These are phyloP conservation scores for Eudemis profundana DNA, from an alignment of 2,888 invertebrate species.

Conservation along the genomic window DNA sequence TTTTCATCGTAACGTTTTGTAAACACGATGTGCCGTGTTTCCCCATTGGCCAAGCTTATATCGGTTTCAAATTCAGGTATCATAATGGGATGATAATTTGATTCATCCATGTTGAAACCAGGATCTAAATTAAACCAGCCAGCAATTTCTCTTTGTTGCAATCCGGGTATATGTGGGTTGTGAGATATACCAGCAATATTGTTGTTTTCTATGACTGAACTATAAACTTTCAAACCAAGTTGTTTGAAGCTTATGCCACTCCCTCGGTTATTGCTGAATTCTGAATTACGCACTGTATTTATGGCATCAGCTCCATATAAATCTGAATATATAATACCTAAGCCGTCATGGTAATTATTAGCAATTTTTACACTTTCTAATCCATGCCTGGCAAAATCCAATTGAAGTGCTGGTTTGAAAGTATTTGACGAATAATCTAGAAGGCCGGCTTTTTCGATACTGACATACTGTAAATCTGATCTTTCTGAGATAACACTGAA, in stretches of 20 bases:
- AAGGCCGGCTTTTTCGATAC: constrained; percentile 96
- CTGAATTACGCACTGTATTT: constrained; percentile 93
- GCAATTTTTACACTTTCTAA: constrained; percentile 92
- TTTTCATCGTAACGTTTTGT: constrained; percentile 86
- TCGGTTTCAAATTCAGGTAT: constrained; percentile 88
- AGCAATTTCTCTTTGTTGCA: constrained; percentile 95
- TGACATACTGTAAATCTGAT: constrained; percentile 94
- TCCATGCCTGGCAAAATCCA: constrained; percentile 93
- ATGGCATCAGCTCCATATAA: constrained; percentile 94
- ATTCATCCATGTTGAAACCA: constrained; percentile 88
- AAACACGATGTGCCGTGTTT: constrained; percentile 93
- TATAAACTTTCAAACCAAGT: constrained; percentile 92
- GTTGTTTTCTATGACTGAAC: constrained; percentile 93
- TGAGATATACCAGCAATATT: constrained; percentile 95
- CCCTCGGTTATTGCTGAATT: constrained; percentile 93
- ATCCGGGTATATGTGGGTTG: constrained; percentile 93
- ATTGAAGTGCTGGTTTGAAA: constrained; percentile 95
- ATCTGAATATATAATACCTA: constrained; percentile 97
- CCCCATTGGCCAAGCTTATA: constrained; percentile 88
- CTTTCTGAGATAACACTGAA: constrained; percentile 95
- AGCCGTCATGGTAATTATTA: constrained; percentile 96
- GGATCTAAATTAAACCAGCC: constrained; percentile 94
- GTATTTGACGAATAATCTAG: constrained; percentile 95
- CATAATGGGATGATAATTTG: constrained; percentile 89
- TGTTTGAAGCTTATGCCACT: constrained; percentile 96